A percentile compares a stretch with the other conserved stretches of the same genome.
These are phyloP conservation scores for Bibio marci DNA, from an alignment of 2,888 invertebrate species.

Conservation along the genomic window DNA sequence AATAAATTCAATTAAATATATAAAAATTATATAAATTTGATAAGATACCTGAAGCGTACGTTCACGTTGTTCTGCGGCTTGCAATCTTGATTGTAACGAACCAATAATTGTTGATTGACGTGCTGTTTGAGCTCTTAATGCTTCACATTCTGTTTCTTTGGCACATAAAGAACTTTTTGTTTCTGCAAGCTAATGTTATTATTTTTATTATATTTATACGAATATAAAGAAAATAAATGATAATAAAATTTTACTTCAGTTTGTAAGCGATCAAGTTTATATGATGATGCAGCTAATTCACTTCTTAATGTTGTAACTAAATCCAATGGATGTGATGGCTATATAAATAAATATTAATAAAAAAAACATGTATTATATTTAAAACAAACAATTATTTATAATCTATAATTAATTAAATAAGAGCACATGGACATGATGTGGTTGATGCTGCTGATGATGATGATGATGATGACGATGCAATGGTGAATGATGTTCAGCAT, in stretches of 20 bases:
- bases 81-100: constrained; percentile 60
- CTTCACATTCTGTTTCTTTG: constrained; percentile 61
- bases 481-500: constrained; percentile 9
- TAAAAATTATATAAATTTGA: neutral
- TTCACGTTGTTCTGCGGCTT: constrained; percentile 63
- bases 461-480: constrained; percentile 24
- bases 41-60: constrained; percentile 40
- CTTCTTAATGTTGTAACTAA: constrained; percentile 60
- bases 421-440: neutral
- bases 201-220: constrained; percentile 4
- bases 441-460: constrained; percentile 5
- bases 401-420: neutral
- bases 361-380: neutral
- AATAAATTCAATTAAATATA: no score
- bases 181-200: constrained; percentile 42
- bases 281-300: constrained; percentile 68
- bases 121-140: constrained; percentile 68
- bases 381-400: neutral
- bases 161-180: constrained; percentile 51
- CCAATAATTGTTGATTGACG: constrained; percentile 65
- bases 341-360: neutral
- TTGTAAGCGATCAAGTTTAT: constrained; percentile 62
- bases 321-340: constrained; percentile 32
- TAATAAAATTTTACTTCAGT: constrained; percentile 40
- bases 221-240: neutral